These are phyloP conservation scores for Hycleus phaleratus DNA, from an alignment of 1,140 invertebrate genomes.

Conservation along the genomic window DNA sequence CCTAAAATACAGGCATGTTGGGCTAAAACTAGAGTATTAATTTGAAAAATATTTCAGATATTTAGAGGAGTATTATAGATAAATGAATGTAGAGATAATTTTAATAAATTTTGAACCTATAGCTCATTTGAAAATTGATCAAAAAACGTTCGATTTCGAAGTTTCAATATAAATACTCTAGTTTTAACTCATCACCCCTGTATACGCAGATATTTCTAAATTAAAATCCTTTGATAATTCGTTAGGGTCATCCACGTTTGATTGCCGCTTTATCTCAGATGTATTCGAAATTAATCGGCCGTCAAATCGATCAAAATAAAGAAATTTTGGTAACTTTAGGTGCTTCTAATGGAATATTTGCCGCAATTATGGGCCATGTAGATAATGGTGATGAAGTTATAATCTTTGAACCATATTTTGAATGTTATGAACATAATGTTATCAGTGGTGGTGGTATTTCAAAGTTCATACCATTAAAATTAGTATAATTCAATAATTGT, in stretches of 20 bases:
- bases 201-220: not conserved
- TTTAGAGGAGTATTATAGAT: too few relatives aligned
- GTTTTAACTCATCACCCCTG: too few relatives aligned
- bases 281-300: constrained; percentile 71
- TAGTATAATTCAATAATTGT: constrained; percentile 27
- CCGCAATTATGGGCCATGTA: constrained; percentile 73
- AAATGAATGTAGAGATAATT: too few relatives aligned
- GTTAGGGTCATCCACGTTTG: constrained; percentile 75
- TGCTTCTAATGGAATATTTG: constrained; percentile 89
- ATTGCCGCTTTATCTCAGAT: constrained; percentile 77
- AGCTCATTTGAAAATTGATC: too few relatives aligned
- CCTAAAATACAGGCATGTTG: not conserved
- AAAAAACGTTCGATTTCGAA: too few relatives aligned
- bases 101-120: too few relatives aligned
- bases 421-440: constrained; percentile 96
- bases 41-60: too few relatives aligned
- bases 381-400: constrained; percentile 86
- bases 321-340: constrained; percentile 86
- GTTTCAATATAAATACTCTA: too few relatives aligned
- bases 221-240: not conserved
- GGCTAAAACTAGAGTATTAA: too few relatives aligned
- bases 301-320: constrained; percentile 47
- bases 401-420: constrained; percentile 97
- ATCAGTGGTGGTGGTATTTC: constrained; percentile 77
- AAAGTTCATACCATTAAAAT: constrained; percentile 79